Base-by-base conservation (phyloP, 1,140 invertebrate species). In the Chrysopa pallens region DNA sequence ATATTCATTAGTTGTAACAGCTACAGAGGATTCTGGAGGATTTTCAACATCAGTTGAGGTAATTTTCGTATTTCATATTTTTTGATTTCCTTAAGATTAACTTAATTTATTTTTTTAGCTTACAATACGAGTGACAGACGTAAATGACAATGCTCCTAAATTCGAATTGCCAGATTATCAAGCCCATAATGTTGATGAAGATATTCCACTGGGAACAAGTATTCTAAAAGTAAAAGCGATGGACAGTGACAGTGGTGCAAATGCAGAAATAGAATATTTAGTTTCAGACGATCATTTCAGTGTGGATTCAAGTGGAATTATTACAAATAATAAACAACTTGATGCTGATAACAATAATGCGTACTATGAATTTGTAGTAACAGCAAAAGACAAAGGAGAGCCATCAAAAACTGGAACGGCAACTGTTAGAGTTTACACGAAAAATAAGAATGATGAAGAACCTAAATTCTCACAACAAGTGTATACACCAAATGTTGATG, bases 401-500 rank as follows among this genome's bases (percentile, higher is more conserved):
- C 89, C 88, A 1, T 72, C 86, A 0, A 87, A 91, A 57, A 90
- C 83, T 3, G 89, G 89, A 15, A 86, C 84, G 1, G 88, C 89
- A 0, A 93, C 88, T 0, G 88, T 93, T 7, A 72, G 90, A 41
- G 80, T 94, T 46, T 94, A 93, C 57, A 94, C 90, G 4, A 92
- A 93, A 56, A 94, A 93, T 55, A 92, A 91, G 64, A 94, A 94
- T 61, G 90, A 94, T 55, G 90, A 93, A 65, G 86, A 92, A 58
- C 90, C 90, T 0, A 93, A 92, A 61, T 94, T 93, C 60, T 92
- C 87, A 1, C 90, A 94, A 51, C 87, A 92, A 67, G 90, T 94
- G 0, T 94, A 94, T 57, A 93, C 89, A 1, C 89, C 90, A 0
- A 94, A 93, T 63, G 88, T 93, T 2, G 89, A 94, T 59, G 90